Evolutionary conservation across 2,113 vertebrate genomes (phyloP).

Genomic region (Chloebia gouldiae): DNA sequence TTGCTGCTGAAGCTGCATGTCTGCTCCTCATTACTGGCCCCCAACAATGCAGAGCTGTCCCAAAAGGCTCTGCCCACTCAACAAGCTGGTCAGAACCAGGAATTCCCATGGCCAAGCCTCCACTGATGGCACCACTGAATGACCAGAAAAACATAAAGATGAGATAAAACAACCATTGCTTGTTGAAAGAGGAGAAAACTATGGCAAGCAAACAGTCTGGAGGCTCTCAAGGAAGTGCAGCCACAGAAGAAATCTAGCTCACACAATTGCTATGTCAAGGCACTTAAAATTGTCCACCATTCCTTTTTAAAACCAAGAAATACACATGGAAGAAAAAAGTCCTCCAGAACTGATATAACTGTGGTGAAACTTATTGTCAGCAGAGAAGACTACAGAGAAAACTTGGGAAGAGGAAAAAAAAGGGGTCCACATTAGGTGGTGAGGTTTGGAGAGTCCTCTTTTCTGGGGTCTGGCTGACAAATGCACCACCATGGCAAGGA

Average conservation of each 20-base stretch:
- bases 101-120: neutral
- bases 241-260: neutral
- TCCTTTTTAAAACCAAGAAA: neutral
- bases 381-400: neutral
- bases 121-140: neutral
- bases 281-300: neutral
- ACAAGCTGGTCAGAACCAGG: neutral
- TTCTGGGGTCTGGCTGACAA: neutral
- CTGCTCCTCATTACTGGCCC: neutral
- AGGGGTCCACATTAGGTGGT: neutral
- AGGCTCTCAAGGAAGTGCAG: neutral
- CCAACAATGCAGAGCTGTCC: neutral
- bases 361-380: neutral
- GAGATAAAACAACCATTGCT: neutral
- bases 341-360: neutral
- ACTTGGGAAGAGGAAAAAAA: neutral
- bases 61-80: neutral
- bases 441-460: neutral
- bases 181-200: neutral
- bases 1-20: neutral
- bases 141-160: neutral
- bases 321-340: neutral
- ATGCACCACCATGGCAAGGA: rapidly evolving
- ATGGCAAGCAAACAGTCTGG: neutral
- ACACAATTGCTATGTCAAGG: neutral